Evolutionary conservation across 2,888 invertebrate species (phyloP), one percentile per base, ranked within the genome.

Genomic region (Philaethria dido): DNA sequence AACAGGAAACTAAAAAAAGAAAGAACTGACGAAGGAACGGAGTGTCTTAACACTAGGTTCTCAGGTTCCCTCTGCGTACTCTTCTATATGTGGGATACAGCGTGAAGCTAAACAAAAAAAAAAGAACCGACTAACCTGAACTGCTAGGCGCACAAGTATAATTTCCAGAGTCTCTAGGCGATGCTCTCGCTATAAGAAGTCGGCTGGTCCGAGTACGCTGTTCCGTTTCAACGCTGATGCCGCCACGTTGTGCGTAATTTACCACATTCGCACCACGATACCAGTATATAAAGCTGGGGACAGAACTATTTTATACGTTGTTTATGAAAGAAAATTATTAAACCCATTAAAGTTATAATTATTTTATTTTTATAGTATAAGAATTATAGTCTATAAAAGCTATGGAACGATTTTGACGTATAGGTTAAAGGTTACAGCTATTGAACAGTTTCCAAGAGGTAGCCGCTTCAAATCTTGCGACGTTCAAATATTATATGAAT

Each of bases 91-190:
- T n/a, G n/a, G n/a, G n/a, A n/a, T n/a, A n/a, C n/a, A n/a, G 29
- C 29, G 29, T 29, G 4, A 8, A 8, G 9, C 8, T 33, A 33
- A 33, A 33, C 9, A 8, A 33, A 33, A 8, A 8, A 33, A 1
- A 6, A 8, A 33, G 5, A 33, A 33, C 33, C 13, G 8, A 69
- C 75, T 79, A 72, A 94, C 94, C 95, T 80, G 96, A 96, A 85
- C 96, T 96, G 82, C 96, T 96, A 66, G 98, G 97, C 76, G 96
- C 96, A 87, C 98, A 98, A 69, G 98, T 98, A 86, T 98, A 98
- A 93, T 97, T 97, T 77, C 98, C 98, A 54, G 96, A 97, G 93
- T 97, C 97, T 65, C 95, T 93, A 47, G 97, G 94, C 75, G 96
- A 95, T 50, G 98, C 98, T 79, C 97, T 95, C 66, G 97, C 96